A percentile compares a stretch with the other conserved stretches of the same genome.
These are phyloP conservation scores for Chaetodon trifascialis DNA, from an alignment of 2,113 vertebrate genomes.

Conservation along the genomic window DNA sequence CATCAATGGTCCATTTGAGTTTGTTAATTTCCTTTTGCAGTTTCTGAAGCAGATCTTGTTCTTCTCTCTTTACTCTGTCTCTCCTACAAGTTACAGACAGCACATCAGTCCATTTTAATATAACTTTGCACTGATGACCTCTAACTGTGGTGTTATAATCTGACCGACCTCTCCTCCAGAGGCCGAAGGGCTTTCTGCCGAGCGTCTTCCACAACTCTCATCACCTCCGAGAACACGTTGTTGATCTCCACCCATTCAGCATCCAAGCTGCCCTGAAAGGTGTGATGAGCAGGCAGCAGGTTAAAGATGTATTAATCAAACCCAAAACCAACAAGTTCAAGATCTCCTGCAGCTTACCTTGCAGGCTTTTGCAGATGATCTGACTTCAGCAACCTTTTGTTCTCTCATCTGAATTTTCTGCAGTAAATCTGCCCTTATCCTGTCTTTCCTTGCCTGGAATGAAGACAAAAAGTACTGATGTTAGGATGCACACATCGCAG, in stretches of 20 bases:
- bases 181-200: slow-evolving; percentile 57
- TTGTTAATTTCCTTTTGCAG: slow-evolving; percentile 64
- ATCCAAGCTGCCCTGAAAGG: slow-evolving; percentile 65
- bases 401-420: slow-evolving; percentile 48
- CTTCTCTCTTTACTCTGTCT: slow-evolving; percentile 39
- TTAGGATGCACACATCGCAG: background rate
- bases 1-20: slow-evolving; percentile 31
- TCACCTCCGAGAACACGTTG: slow-evolving; percentile 61
- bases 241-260: slow-evolving; percentile 68
- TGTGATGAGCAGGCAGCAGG: fast-evolving
- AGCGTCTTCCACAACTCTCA: slow-evolving; percentile 43
- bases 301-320: background rate
- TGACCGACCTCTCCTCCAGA: slow-evolving; percentile 66
- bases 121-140: background rate
- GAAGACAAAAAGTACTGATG: background rate
- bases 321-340: fast-evolving
- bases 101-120: background rate
- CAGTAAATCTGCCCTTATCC: slow-evolving; percentile 27
- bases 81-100: slow-evolving; percentile 23
- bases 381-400: slow-evolving; percentile 63
- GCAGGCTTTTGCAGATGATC: slow-evolving; percentile 40
- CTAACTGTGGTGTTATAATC: background rate
- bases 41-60: slow-evolving; percentile 19
- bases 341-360: slow-evolving; percentile 43
- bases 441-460: slow-evolving; percentile 36